Evolutionary conservation across 2,113 vertebrate species (phyloP), one percentile per base, ranked within the genome.

Genomic region (Gracilinanus agilis): DNA sequence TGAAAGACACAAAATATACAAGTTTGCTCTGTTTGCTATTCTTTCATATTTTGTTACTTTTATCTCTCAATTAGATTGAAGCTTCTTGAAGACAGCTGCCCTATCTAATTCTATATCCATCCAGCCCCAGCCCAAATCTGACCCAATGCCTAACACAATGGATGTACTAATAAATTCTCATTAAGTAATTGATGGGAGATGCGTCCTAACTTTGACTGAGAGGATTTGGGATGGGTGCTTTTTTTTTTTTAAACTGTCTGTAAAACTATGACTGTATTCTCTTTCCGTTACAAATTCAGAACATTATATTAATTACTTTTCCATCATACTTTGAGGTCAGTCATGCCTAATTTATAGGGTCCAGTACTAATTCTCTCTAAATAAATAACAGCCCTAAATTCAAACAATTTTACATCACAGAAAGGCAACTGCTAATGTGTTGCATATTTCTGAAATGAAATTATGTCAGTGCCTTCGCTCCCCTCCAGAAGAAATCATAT

Each of bases 281-380:
- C 53, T 55, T 67, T 44, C 44, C 3, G 0, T 29, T 83, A n/a
- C 55, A 95, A n/a, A 88, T n/a, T 90, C 90, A 29, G 90, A 83
- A 91, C 54, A 54, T 40, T 83, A 83, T 83, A 83, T 83, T 75
- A 75, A n/a, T 75, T 83, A 40, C 2, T 75, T 90, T 94, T 90
- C 54, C 0, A n/a, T 88, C 67, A 61, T 56, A 24, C 13, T 92
- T 90, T 94, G 55, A 94, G 93, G 90, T 93, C 95, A 88, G 92
- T 93, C 54, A 34, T 55, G 54, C 53, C 89, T 95, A 24, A 93
- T 92, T 90, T 91, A 92, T 27, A 88, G 89, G 58, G 89, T 55
- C n/a, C n/a, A 83, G 67, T 83, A 40, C n/a, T 92, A 55, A 13
- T 25, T 92, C 91, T 91, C 58, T 91, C 34, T 55, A 90, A 53